phyloP scores from a whole-genome alignment of 2,113 vertebrate species.

The Castor canadensis region DNA sequence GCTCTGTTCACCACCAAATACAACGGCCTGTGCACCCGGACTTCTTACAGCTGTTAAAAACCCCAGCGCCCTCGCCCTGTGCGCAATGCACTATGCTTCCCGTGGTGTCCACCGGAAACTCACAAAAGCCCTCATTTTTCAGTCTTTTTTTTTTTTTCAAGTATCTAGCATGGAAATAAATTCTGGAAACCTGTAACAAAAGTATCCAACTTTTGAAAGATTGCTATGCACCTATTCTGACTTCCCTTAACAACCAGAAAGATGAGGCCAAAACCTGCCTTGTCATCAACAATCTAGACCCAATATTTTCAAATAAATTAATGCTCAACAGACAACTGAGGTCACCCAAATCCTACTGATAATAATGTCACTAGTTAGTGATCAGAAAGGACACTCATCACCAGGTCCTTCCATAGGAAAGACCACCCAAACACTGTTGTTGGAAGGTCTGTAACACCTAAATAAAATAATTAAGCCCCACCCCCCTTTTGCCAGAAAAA shows the following conservation, averaged over 20 bases:
- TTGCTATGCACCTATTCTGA: background rate
- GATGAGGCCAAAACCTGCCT: constrained; percentile 10
- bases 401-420: background rate
- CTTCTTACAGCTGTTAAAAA: constrained; percentile 39
- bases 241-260: background rate
- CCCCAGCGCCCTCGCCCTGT: background rate
- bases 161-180: constrained; percentile 20
- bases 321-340: background rate
- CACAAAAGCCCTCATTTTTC: constrained; percentile 1
- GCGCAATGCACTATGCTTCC: background rate
- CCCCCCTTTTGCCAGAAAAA: constrained; percentile 3
- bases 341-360: background rate
- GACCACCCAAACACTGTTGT: background rate
- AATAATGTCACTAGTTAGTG: too few relatives aligned
- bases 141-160: background rate
- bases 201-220: constrained; percentile 47
- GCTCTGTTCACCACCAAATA: background rate
- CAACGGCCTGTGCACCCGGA: background rate
- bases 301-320: background rate
- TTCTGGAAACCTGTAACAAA: constrained; percentile 6
- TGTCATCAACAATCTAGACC: background rate
- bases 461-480: background rate
- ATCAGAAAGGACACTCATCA: background rate
- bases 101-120: background rate
- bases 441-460: background rate